Evolutionary conservation across 2,113 vertebrate species (phyloP).

Genomic region (Columba janthina): DNA sequence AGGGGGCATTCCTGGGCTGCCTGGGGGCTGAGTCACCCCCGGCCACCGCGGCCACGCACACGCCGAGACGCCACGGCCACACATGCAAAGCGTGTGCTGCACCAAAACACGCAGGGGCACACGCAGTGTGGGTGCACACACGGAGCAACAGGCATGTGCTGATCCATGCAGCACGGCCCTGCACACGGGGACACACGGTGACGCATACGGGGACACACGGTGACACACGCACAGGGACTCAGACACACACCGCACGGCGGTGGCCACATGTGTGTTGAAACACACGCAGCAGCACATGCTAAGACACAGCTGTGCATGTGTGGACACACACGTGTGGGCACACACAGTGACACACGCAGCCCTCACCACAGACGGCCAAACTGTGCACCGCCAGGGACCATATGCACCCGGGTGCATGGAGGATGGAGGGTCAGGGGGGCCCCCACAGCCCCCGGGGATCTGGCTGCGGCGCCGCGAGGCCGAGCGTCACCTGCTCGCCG

Average conservation of each 20-base stretch:
- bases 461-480: not conserved
- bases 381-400: too few relatives aligned
- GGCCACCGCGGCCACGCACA: not conserved
- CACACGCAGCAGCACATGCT: too few relatives aligned
- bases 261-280: not conserved
- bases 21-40: constrained; percentile 37
- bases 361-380: not conserved
- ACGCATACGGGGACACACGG: too few relatives aligned
- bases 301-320: too few relatives aligned
- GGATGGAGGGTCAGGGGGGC: not conserved
- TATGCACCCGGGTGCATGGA: rapidly evolving
- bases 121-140: not conserved
- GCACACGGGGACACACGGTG: not conserved
- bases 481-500: not conserved
- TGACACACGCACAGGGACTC: not conserved
- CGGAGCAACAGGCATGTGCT: rapidly evolving
- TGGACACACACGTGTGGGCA: not conserved
- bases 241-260: rapidly evolving
- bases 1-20: constrained; percentile 48
- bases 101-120: rapidly evolving
- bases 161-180: rapidly evolving
- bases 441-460: not conserved
- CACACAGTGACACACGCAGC: not conserved
- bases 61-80: not conserved
- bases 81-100: not conserved